Evolutionary conservation across 1,140 invertebrate species (phyloP).

Genomic region (Carposina sasakii): DNA sequence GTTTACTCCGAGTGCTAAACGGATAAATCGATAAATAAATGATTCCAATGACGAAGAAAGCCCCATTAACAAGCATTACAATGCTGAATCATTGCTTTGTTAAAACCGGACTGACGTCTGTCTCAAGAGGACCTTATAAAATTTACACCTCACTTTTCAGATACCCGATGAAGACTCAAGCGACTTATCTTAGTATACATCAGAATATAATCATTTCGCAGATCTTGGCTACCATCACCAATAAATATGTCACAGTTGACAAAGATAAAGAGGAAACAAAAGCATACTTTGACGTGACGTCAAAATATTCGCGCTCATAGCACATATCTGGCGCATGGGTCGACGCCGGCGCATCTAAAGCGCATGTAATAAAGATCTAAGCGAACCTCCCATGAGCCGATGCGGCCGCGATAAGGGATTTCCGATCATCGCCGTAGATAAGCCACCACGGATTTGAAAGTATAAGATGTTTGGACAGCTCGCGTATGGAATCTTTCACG

Average conservation of each 20-base stretch:
- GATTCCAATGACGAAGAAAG: too few species aligned
- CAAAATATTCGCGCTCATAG: constrained; percentile 23
- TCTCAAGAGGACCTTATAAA: too few species aligned
- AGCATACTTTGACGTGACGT: constrained; percentile 51
- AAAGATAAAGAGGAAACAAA: constrained; percentile 50
- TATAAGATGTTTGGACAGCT: constrained; percentile 71
- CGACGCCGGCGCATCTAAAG: constrained; percentile 23
- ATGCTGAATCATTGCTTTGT: too few species aligned
- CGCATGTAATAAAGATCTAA: constrained; percentile 70
- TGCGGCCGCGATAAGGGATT: constrained; percentile 48
- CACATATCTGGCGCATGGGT: constrained; percentile 17
- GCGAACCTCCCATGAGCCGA: constrained; percentile 51
- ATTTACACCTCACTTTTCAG: too few species aligned
- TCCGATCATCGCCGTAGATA: constrained; percentile 69
- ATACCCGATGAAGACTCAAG: too few species aligned
- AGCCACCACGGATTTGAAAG: constrained; percentile 62
- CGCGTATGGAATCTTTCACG: constrained; percentile 68
- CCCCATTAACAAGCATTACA: too few species aligned
- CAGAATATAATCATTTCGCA: constrained; percentile 47
- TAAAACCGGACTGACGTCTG: too few species aligned
- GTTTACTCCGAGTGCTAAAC: too few species aligned
- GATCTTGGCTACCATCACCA: constrained; percentile 43
- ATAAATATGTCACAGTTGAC: constrained; percentile 62
- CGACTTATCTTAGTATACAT: too few species aligned
- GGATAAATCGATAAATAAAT: too few species aligned